Conservation (phyloP, 2,113 vertebrate species). For the Lycaon pictus region DNA sequence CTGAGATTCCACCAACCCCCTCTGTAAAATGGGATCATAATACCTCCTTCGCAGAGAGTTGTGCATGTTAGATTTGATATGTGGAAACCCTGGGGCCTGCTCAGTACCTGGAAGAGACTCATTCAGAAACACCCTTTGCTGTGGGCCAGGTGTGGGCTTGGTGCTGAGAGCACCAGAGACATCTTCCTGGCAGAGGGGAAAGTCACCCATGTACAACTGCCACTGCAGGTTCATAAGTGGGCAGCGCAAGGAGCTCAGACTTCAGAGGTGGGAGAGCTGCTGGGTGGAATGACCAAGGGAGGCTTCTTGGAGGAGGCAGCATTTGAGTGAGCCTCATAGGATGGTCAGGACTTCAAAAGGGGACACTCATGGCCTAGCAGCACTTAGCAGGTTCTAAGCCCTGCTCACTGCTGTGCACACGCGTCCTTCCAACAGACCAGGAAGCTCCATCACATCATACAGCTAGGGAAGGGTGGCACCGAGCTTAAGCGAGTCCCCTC, state of each 20-base stretch:
- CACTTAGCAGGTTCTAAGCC: background rate
- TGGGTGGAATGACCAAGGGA: background rate
- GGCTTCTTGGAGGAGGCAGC: background rate
- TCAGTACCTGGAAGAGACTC: background rate
- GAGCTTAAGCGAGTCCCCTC: background rate
- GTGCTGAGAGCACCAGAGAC: background rate
- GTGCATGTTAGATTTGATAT: rapidly evolving
- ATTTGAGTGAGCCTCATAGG: background rate
- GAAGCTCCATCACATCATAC: background rate
- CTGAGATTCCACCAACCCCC: background rate
- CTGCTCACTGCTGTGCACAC: rapidly evolving
- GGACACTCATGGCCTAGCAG: rapidly evolving
- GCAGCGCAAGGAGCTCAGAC: background rate
- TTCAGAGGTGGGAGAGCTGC: background rate
- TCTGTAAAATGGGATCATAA: background rate
- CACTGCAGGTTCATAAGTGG: rapidly evolving
- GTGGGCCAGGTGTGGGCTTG: background rate
- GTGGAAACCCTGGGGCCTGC: background rate
- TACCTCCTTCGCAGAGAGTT: background rate
- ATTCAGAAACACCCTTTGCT: rapidly evolving
- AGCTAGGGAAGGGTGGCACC: background rate
- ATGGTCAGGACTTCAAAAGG: background rate
- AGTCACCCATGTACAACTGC: background rate
- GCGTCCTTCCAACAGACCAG: background rate
- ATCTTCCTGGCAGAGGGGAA: background rate